A percentile compares a stretch with the other conserved stretches of the same genome.
Evolutionary conservation across 37 sponge, comb jelly and placozoan species (phyloP).

Genomic region (Chondrosia reniformis): DNA sequence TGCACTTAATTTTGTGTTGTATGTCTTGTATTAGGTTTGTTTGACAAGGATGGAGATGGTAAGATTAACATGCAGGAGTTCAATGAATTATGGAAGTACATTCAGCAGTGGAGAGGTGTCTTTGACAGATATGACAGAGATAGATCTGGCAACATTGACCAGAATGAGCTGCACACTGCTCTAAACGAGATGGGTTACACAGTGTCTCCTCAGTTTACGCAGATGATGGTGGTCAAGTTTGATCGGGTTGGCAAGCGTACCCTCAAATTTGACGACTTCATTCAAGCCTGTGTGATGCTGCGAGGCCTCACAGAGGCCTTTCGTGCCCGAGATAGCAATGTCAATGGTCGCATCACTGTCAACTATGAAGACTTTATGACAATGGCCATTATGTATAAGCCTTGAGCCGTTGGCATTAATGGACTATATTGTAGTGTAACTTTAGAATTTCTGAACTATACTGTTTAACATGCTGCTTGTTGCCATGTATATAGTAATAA

Average conservation of each 20-base stretch:
- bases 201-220: conserved; percentile 50
- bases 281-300: conserved; percentile 82
- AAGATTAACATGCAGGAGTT: conserved; percentile 78
- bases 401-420: conserved; percentile 20
- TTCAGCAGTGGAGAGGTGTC: conserved; percentile 73
- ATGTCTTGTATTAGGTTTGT: conserved; percentile 41
- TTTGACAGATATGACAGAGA: conserved; percentile 81
- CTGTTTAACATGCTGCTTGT: too few species aligned
- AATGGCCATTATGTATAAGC: conserved; percentile 80
- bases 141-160: conserved; percentile 77
- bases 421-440: too few species aligned
- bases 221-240: conserved; percentile 58
- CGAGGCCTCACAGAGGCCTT: conserved; percentile 73
- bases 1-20: neutral
- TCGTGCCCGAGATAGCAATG: conserved; percentile 63
- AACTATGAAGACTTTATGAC: conserved; percentile 87
- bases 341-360: conserved; percentile 58
- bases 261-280: conserved; percentile 83
- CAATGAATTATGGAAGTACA: conserved; percentile 62
- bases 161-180: conserved; percentile 66
- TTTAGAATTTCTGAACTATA: too few species aligned
- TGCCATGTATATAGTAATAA: too few species aligned
- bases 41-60: conserved; percentile 69
- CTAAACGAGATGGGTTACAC: conserved; percentile 82
- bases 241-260: conserved; percentile 30